Evolutionary conservation across 64 coral and sea anemone species (phyloP).

Genomic region (Astreopora myriophthalma): DNA sequence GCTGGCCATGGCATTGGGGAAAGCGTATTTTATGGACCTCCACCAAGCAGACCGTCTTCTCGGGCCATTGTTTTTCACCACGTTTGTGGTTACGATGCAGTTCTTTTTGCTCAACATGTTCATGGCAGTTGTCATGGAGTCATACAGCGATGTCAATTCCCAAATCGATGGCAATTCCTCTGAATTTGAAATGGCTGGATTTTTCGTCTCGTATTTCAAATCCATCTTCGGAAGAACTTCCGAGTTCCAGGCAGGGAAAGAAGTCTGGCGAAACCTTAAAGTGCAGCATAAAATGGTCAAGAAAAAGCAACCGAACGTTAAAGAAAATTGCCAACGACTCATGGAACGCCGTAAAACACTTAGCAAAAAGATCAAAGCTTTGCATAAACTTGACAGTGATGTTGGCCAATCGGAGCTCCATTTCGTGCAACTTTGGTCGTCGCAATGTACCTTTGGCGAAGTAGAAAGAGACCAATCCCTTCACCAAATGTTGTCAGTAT

Average conservation of each 20-base stretch:
- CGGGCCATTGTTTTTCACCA: conserved; percentile 64
- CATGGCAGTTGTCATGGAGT: conserved; percentile 67
- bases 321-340: not conserved
- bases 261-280: not conserved
- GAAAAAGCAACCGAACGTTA: not conserved
- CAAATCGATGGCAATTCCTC: conserved; percentile 8
- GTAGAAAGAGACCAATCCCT: too few relatives aligned
- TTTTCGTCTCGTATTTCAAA: conserved; percentile 39
- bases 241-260: not conserved
- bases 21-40: conserved; percentile 67
- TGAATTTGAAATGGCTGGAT: conserved; percentile 50
- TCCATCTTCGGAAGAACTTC: conserved; percentile 20
- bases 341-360: too few relatives aligned
- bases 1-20: conserved; percentile 70
- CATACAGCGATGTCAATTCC: conserved; percentile 52
- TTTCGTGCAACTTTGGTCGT: too few relatives aligned
- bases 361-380: too few relatives aligned
- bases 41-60: conserved; percentile 39
- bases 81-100: conserved; percentile 63
- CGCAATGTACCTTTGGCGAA: too few relatives aligned
- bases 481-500: too few relatives aligned
- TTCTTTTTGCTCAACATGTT: conserved; percentile 86
- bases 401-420: too few relatives aligned
- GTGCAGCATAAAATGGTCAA: not conserved
- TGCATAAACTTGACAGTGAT: too few relatives aligned